Evolutionary conservation across 2,113 vertebrate genomes (phyloP), one percentile per base, ranked within the genome.

Genomic region (Bettongia penicillata): DNA sequence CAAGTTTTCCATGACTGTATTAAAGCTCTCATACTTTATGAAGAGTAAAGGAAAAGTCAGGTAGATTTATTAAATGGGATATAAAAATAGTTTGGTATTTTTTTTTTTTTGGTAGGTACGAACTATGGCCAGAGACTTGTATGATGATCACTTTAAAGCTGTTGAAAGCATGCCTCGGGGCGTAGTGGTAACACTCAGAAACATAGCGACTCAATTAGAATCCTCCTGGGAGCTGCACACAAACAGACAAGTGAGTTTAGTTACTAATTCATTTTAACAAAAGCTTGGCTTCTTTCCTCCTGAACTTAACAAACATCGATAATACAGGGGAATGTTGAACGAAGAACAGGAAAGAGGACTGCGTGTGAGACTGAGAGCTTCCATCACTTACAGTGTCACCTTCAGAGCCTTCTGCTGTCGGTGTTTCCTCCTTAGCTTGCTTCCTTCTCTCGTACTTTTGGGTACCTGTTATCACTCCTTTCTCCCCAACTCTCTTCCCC

Each of bases 151-250:
- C 97, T 99, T 99, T 98, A 99, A 99, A 98, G 99, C 99, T 48
- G 99, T 99, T 57, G 99, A 99, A 99, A 99, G 99, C 98, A 99
- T 99, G 99, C 99, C 99, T 97, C 98, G 99, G 95, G 99, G 99
- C 92, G 99, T 99, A 92, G 99, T 99, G 97, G 99, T 99, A 96
- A 99, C 99, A 0, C 98, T 99, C 96, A 99, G 99, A 97, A 99
- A 99, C 97, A 99, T 99, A 98, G 99, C 99, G 97, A 99, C 99
- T 0, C 99, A 99, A 97, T 98, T 99, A 95, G 99, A 99, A 96
- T 99, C 99, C 51, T 99, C 99, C 43, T 99, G 99, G 99, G 99
- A 99, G 91, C 99, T 99, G 97, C 99, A 99, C 98, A 99, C 99
- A 89, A 99, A 99, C 98, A 99, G 99, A 98, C 99, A 99, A 98